Base-by-base conservation (phyloP, 1,140 invertebrate species). In the Pseudomyrmex flavicornis region DNA sequence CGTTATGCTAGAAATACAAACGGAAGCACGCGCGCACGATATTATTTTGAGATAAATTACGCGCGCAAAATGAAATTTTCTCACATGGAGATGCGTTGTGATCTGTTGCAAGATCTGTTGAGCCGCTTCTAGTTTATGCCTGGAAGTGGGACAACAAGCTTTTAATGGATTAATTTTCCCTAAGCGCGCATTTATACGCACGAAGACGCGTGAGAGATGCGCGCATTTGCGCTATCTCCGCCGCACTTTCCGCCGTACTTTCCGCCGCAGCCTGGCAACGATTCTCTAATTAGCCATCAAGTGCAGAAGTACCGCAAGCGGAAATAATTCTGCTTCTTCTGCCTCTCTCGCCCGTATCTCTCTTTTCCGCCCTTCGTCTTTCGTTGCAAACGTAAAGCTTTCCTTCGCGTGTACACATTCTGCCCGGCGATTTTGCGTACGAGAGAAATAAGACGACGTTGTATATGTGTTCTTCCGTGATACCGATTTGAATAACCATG, bases 271-370 rank as follows among this genome's bases (percentile, higher is more conserved):
- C 84, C 83, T 63, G 75, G 82, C 84, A 90, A 88, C 90, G 88
- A 92, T 91, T 85, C 89, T 91, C 91, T 92, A 92, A 92, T 92
- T 92, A 92, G 89, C 89, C 84, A 76, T 87, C 85, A 87, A 87
- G 86, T 73, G 83, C 80, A 73, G 76, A 79, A 88, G 86, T 92
- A 92, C 90, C 91, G 91, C 89, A 92, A 92, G 86, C 90, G 91
- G 91, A 92, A 92, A 86, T 87, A 88, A 91, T 90, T 91, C 84
- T 89, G 70, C 76, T 48, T 26, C 15, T 63, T 13, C 17, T 17
- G 17, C 50, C 0, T 35, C 88, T 52, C 88, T 75, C 15, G 7
- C 54, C 70, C 35, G 35, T 35, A 35, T 35, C 74, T 35, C 52
- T 50, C 52, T 12, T 13, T 83, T 83, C 54, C 12, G 85, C 48